Base-by-base conservation (phyloP, 2,888 invertebrate genomes). In the Idaea straminata region DNA sequence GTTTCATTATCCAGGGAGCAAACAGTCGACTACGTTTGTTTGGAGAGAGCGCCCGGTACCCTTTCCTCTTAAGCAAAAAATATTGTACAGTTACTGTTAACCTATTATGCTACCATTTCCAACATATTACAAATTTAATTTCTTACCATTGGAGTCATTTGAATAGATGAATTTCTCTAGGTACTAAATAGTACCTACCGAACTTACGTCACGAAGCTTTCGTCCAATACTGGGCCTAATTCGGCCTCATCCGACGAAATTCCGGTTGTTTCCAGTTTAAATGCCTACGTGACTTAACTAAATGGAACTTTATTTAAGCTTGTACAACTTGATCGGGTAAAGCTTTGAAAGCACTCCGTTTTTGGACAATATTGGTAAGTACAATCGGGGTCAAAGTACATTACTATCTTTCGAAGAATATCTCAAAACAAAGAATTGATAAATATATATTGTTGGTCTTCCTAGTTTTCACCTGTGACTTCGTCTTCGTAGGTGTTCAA, bases 221-320 rank as follows among this genome's bases (percentile, higher is more conserved):
- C 47, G 47, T 47, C 47, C 47, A 47, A 13, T 47, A 47, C 13
- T 47, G 47, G 47, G 47, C 47, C 25, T 47, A 10, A 47, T 47
- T 47, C 47, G 47, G 47, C 13, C 47, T 47, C 47, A 13, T 47
- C 47, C 47, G 7, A 47, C 47, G 47, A 47, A 66, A 66, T 69
- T 66, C 69, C 65, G 69, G 68, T 72, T 74, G 71, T 73, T 74
- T 73, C 74, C 75, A 73, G 74, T 75, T 75, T 74, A 78, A 79
- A 82, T 77, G 80, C 76, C 77, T 81, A 79, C 78, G 78, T 80
- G 80, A 79, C 80, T 81, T 78, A 75, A 75, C 72, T 69, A 76
- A 81, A 80, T 77, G 73, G 75, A 47, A 77, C 74, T 74, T 71
- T 68, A 73, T 68, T 71, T 70, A 70, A 71, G 71, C 67, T 59